Conservation (phyloP, 2,113 vertebrate species). For the Albula glossodonta region DNA sequence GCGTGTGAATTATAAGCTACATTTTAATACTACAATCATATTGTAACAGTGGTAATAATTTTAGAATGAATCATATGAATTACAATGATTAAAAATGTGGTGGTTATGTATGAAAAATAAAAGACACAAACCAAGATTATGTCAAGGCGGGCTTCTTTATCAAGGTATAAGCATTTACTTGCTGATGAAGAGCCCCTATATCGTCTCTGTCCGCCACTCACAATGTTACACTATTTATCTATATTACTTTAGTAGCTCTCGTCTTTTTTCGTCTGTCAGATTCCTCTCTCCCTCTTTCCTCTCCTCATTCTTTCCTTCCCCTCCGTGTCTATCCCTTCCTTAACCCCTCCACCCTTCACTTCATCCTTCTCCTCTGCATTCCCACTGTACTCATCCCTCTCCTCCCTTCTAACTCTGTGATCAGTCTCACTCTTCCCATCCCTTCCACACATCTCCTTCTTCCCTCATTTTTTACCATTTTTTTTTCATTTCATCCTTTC, state of each 20-base stretch:
- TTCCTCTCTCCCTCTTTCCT: background rate
- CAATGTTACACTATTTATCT: background rate
- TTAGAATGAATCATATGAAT: background rate
- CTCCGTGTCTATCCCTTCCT: background rate
- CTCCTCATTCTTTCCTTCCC: background rate
- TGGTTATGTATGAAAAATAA: background rate
- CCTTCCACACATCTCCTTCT: background rate
- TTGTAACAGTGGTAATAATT: background rate
- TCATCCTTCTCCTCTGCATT: too few relatives aligned
- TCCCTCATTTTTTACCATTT: background rate
- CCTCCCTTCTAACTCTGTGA: background rate
- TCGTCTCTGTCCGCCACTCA: background rate
- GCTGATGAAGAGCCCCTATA: background rate
- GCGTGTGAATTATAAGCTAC: background rate
- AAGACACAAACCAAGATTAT: background rate
- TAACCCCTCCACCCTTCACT: too few relatives aligned
- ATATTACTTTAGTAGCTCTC: background rate
- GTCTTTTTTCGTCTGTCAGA: background rate
- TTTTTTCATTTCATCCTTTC: background rate
- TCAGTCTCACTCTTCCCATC: background rate
- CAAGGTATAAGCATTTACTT: background rate
- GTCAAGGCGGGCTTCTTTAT: constrained; percentile 11
- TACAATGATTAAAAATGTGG: background rate
- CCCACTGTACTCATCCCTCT: background rate
- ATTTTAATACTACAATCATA: background rate